These are phyloP conservation scores for Enteromius unitaeniatus DNA, from an alignment of 2,797 vertebrate genomes.

Conservation along the genomic window DNA sequence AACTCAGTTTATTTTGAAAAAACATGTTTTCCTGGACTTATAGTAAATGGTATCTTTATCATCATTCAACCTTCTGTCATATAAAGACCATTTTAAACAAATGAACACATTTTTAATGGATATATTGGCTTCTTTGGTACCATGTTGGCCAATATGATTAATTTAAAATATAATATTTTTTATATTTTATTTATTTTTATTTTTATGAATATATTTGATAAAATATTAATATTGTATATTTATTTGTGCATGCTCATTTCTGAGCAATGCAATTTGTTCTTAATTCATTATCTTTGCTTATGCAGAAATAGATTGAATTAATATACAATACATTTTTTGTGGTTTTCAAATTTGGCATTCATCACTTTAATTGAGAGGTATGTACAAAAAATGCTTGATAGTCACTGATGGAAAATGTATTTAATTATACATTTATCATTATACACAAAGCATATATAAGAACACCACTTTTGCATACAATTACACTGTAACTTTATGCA, in stretches of 20 bases:
- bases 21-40: not conserved
- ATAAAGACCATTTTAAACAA: constrained; percentile 2
- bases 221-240: not conserved
- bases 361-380: not conserved
- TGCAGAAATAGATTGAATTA: not conserved
- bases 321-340: not conserved
- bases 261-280: not conserved
- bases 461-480: not conserved
- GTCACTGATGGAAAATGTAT: not conserved
- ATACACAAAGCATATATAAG: not conserved
- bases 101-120: not conserved
- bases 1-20: not conserved
- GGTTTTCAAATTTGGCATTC: not conserved
- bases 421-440: not conserved
- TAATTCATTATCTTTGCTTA: not conserved
- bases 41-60: not conserved
- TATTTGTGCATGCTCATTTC: not conserved
- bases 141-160: not conserved
- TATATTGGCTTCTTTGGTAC: not conserved
- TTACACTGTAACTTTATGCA: not conserved
- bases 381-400: not conserved
- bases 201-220: no score
- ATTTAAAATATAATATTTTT: not conserved
- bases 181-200: no score
- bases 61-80: not conserved